These are phyloP conservation scores for Drosophila phalerata DNA, from an alignment of 2,888 invertebrate genomes.

Conservation along the genomic window DNA sequence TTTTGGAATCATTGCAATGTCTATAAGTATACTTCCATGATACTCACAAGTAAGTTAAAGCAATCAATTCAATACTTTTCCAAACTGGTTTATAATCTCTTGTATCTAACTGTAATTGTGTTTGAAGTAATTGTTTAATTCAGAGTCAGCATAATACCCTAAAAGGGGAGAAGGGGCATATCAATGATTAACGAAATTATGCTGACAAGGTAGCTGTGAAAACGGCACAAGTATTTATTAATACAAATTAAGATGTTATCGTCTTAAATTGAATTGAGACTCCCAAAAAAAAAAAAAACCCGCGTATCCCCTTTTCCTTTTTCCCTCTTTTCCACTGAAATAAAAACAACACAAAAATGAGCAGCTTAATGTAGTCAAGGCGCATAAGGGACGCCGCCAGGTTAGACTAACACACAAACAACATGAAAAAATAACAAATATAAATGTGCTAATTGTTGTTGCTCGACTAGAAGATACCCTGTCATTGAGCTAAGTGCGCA, in stretches of 20 bases:
- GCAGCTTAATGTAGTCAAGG: slow-evolving; percentile 72
- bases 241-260: slow-evolving; percentile 83
- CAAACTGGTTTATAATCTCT: not conserved
- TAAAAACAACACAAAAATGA: slow-evolving; percentile 62
- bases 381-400: slow-evolving; percentile 28
- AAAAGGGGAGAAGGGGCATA: slow-evolving; percentile 7
- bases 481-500: not conserved
- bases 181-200: slow-evolving; percentile 60
- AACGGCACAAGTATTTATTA: slow-evolving; percentile 73
- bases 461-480: slow-evolving; percentile 4
- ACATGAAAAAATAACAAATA: slow-evolving; percentile 21
- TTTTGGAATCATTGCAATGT: not conserved
- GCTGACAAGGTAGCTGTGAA: slow-evolving; percentile 62
- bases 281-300: not conserved
- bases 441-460: not conserved
- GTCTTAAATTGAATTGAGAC: slow-evolving; percentile 73
- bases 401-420: slow-evolving; percentile 20
- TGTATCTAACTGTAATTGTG: slow-evolving; percentile 2
- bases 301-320: not conserved
- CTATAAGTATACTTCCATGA: not conserved
- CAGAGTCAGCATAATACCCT: slow-evolving; percentile 5
- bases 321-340: not conserved
- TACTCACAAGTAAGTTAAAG: not conserved
- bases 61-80: not conserved
- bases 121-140: slow-evolving; percentile 28